These are phyloP conservation scores for Chloroclystis v-ata DNA, from an alignment of 2,888 invertebrate genomes.

Conservation along the genomic window DNA sequence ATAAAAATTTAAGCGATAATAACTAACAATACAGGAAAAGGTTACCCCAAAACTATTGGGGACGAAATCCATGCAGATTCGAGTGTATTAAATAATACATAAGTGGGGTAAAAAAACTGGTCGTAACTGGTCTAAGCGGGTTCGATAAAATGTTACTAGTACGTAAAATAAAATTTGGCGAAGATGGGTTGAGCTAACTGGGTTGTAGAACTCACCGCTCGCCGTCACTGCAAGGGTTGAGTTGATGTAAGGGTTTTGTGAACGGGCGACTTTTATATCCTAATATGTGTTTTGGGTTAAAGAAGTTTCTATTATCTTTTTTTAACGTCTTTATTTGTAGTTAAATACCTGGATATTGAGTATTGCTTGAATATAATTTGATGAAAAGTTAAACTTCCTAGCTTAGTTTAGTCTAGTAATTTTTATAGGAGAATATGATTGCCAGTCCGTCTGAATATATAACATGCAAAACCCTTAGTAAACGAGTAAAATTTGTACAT, in stretches of 20 bases:
- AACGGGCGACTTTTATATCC: slow-evolving; percentile 14
- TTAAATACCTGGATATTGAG: too few species aligned
- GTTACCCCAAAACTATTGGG: slow-evolving; percentile 42
- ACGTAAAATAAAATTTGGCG: slow-evolving; percentile 65
- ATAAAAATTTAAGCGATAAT: slow-evolving; percentile 49
- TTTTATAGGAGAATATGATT: too few species aligned
- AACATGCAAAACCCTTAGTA: too few species aligned
- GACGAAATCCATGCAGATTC: slow-evolving; percentile 63
- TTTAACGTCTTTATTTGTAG: too few species aligned
- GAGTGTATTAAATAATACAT: slow-evolving; percentile 69
- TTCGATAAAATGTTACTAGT: slow-evolving; percentile 63
- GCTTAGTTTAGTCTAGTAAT: too few species aligned
- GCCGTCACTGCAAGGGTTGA: slow-evolving; percentile 46
- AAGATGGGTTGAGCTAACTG: too few species aligned
- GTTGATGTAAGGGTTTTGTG: slow-evolving; percentile 33
- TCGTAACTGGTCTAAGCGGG: slow-evolving; percentile 26
- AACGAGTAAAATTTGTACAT: too few species aligned
- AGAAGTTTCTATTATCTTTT: too few species aligned
- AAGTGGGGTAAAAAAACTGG: slow-evolving; percentile 40
- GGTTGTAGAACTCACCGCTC: slow-evolving; percentile 42
- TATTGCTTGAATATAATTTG: too few species aligned
- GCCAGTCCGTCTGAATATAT: too few species aligned
- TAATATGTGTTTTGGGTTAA: background rate
- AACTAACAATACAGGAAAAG: slow-evolving; percentile 46
- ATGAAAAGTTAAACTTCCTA: too few species aligned